Base-by-base conservation (phyloP, 2,888 invertebrate genomes). In the Troides aeacus region DNA sequence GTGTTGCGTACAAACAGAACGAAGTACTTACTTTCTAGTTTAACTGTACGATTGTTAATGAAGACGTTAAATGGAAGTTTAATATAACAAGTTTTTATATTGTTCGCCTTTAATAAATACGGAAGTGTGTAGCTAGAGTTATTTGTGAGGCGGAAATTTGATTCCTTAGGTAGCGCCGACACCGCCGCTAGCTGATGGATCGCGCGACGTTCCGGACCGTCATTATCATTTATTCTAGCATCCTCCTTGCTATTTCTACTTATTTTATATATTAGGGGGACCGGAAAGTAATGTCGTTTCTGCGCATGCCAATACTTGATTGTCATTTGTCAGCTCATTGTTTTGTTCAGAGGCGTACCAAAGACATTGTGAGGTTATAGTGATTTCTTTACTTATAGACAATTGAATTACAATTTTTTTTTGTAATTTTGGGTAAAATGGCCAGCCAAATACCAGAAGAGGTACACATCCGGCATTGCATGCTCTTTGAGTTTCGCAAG, bases 111-210 rank as follows among this genome's bases (percentile, higher is more conserved):
- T 5, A 39, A 62, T 17, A 62, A 66, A n/a, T 61, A 18, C 61
- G 61, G 61, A 66, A 62, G 62, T 66, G 39, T 50, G 50, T 68
- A 68, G 53, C 50, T 68, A 60, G 59, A 64, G 53, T 68, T 67
- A 59, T 63, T 68, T 64, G 63, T 58, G 36, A 64, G 53, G 39
- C 68, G 68, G 69, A 69, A 69, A 69, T 69, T 69, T 64, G 64
- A 69, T 69, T 64, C 60, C 60, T 59, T 64, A 58, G 42, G 60
- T 60, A 42, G 58, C 59, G 39, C 39, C 59, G 59, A 39, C 24
- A 61, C 53, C 59, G 60, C 60, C 60, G 60, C n/a, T 56, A 56
- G 69, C 64, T 64, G 69, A 64, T 42, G 64, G 64, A 69, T 64
- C 60, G 60, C 15, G 8, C 69, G 63, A 63, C 63, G 56, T 69